These are phyloP conservation scores for Gymnothorax javanicus DNA, from an alignment of 2,797 vertebrate species.

Conservation along the genomic window DNA sequence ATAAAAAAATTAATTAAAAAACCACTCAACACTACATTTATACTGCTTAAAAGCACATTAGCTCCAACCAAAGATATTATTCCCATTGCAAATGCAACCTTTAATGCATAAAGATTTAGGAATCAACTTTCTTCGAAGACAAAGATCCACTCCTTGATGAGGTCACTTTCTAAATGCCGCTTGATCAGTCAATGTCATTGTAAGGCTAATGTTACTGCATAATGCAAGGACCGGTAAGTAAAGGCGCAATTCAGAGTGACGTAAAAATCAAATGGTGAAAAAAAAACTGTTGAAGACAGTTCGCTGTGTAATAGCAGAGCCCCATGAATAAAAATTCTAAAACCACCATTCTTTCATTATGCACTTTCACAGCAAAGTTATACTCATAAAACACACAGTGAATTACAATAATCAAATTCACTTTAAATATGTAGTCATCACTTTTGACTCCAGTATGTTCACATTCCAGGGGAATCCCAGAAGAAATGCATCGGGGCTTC, in stretches of 20 bases:
- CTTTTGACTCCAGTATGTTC: too few relatives aligned
- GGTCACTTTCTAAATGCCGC: background rate
- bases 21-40: background rate
- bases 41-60: background rate
- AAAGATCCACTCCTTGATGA: background rate
- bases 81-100: background rate
- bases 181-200: background rate
- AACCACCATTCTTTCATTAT: background rate
- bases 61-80: background rate
- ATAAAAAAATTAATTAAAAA: background rate
- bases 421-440: background rate
- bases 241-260: background rate
- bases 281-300: background rate
- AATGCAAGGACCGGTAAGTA: background rate
- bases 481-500: too few relatives aligned
- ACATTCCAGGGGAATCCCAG: too few relatives aligned
- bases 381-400: background rate
- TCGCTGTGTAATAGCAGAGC: too few relatives aligned
- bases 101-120: background rate
- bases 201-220: background rate
- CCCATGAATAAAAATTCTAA: background rate
- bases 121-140: conserved; percentile 1
- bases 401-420: background rate
- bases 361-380: background rate
- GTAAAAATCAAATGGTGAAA: background rate